These are phyloP conservation scores for Luehdorfia chinensis DNA, from an alignment of 1,140 invertebrate species.

Conservation along the genomic window DNA sequence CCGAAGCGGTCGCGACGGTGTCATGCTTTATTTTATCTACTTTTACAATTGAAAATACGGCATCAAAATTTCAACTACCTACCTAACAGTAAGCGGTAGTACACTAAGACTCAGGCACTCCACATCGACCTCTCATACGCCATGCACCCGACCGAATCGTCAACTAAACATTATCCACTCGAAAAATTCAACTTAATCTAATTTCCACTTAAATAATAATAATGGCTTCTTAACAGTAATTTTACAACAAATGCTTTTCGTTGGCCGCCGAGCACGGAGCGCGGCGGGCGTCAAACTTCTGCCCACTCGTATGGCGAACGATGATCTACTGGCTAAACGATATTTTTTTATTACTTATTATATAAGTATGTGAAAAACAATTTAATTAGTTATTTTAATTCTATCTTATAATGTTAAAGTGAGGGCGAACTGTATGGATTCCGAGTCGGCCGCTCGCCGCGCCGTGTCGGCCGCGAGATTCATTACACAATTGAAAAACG, in stretches of 20 bases:
- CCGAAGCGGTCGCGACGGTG: slow-evolving; percentile 52
- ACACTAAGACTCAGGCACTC: slow-evolving; percentile 72
- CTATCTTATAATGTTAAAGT: slow-evolving; percentile 50
- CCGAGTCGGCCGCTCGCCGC: slow-evolving; percentile 27
- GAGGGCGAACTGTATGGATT: slow-evolving; percentile 36
- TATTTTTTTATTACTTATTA: slow-evolving; percentile 56
- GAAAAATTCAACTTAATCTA: slow-evolving; percentile 76
- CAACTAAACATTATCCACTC: slow-evolving; percentile 71
- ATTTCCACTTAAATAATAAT: slow-evolving; percentile 71
- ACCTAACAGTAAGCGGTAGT: slow-evolving; percentile 76
- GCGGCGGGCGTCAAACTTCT: slow-evolving; percentile 39
- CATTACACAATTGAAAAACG: slow-evolving; percentile 25
- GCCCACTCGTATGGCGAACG: slow-evolving; percentile 42
- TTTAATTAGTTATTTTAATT: slow-evolving; percentile 49
- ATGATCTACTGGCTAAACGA: slow-evolving; percentile 55
- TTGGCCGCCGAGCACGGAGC: slow-evolving; percentile 62
- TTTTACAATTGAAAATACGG: slow-evolving; percentile 71
- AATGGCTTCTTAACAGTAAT: slow-evolving; percentile 71
- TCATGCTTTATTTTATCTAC: slow-evolving; percentile 65
- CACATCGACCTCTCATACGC: slow-evolving; percentile 69
- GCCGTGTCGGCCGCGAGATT: slow-evolving; percentile 12
- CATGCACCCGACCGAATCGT: slow-evolving; percentile 65
- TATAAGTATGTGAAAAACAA: slow-evolving; percentile 69
- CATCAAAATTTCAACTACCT: slow-evolving; percentile 76
- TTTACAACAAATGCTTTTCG: slow-evolving; percentile 75